These are phyloP conservation scores for Momotus momota DNA, from an alignment of 2,797 vertebrate genomes.

Conservation along the genomic window DNA sequence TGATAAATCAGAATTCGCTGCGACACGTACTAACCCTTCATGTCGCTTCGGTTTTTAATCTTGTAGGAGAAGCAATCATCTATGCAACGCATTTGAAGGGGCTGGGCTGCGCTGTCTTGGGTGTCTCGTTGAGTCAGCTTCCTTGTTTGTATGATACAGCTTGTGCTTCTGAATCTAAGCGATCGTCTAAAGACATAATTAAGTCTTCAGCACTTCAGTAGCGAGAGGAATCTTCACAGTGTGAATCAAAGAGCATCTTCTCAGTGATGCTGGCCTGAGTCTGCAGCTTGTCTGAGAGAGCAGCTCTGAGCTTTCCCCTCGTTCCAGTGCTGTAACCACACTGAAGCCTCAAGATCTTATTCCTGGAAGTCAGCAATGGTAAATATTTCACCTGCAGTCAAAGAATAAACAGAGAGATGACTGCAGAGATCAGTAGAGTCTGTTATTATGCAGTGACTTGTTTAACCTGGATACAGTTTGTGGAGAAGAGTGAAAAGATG, in stretches of 20 bases:
- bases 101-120: constrained; percentile 53
- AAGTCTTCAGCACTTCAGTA: constrained; percentile 46
- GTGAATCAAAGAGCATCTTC: not conserved
- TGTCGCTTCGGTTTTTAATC: constrained; percentile 56
- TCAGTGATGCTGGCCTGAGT: not conserved
- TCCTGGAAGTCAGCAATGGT: not conserved
- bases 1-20: constrained; percentile 73
- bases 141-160: constrained; percentile 6
- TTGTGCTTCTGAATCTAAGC: constrained; percentile 14
- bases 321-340: not conserved
- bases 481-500: not conserved
- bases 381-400: not conserved
- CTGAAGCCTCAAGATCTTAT: not conserved
- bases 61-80: constrained; percentile 22
- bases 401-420: not conserved
- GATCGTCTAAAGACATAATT: constrained; percentile 53
- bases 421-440: not conserved
- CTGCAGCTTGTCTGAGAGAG: not conserved
- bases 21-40: constrained; percentile 60
- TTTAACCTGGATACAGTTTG: not conserved
- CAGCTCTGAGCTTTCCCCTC: not conserved
- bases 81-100: not conserved
- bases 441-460: not conserved
- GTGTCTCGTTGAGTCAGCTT: constrained; percentile 34
- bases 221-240: constrained; percentile 4